Evolutionary conservation across 2,113 vertebrate genomes (phyloP), one percentile per base, ranked within the genome.

Genomic region (Gobiocypris rarus): DNA sequence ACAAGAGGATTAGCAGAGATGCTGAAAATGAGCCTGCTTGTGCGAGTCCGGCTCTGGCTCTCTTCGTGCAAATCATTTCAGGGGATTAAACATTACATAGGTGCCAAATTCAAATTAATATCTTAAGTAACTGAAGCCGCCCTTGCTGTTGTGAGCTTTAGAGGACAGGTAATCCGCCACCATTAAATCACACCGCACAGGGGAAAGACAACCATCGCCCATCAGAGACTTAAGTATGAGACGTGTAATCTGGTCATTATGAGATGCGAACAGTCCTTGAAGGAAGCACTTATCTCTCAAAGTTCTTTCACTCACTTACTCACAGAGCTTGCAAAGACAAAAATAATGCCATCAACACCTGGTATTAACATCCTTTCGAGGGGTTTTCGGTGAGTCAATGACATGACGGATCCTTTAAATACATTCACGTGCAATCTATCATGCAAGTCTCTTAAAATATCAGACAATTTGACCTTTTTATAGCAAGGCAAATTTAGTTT

Each of bases 1-100:
- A 80, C 63, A 90, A 84, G 54, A 80, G 1, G 45, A 88, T 73
- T 73, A 84, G 61, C 45, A 75, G 61, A 81, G 86, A 91, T 92
- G 88, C 88, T 22, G 22, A 77, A 45, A 74, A 26, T 4, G 10
- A 8, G 28, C 81, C 22, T 77, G 19, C 65, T 69, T 69, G 65
- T 11, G 65, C 1, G 34, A 70, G 67, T 70, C 19, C 34, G 17
- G 24, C 56, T 56, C 22, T 28, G 10, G 7, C 2, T 84, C 28
- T 70, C 13, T 77, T 76, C 58, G 1, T n/a, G 74, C 43, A 83
- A 76, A 22, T 76, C 26, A 56, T 83, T 75, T 83, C 41, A 63
- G 58, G 15, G 59, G 80, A 70, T 82, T 82, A 82, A 70, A 34
- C 43, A 45, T 63, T 63, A 63, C 38, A 38, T 70, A 70, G 48